Evolutionary conservation across 2,888 invertebrate genomes (phyloP).

Genomic region (Agonopterix heracliana): DNA sequence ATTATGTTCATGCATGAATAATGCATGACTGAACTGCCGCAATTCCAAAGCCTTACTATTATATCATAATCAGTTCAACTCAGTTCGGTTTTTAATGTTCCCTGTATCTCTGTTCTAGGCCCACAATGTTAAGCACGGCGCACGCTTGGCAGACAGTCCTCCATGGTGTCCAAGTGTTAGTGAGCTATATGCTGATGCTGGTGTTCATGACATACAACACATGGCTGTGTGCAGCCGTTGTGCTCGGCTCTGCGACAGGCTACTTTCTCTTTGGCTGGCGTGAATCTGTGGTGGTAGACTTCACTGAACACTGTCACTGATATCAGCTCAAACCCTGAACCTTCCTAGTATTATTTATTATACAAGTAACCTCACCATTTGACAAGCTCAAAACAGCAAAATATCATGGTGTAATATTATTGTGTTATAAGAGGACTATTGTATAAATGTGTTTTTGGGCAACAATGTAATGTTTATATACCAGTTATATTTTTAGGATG

Average conservation of each 20-base stretch:
- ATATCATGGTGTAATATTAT: constrained; percentile 54
- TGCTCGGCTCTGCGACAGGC: constrained; percentile 91
- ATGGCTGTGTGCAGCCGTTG: constrained; percentile 93
- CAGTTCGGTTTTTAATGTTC: too few species aligned
- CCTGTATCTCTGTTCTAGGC: constrained; percentile 61
- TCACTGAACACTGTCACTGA: constrained; percentile 97
- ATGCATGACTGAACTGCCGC: too few species aligned
- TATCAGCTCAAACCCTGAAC: constrained; percentile 18
- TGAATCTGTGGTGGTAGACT: constrained; percentile 93
- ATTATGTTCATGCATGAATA: too few species aligned
- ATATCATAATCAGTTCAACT: too few species aligned
- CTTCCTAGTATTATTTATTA: constrained; percentile 41
- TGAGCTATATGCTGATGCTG: constrained; percentile 96
- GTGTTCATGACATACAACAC: constrained; percentile 98
- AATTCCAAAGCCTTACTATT: too few species aligned
- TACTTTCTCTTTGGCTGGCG: constrained; percentile 98
- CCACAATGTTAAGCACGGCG: constrained; percentile 87
- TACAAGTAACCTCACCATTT: constrained; percentile 41
- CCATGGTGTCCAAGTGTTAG: constrained; percentile 91
- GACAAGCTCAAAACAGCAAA: constrained; percentile 50
- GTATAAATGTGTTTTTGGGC: constrained; percentile 44
- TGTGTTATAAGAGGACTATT: constrained; percentile 59
- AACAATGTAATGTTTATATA: constrained; percentile 55
- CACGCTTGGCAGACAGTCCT: constrained; percentile 92
- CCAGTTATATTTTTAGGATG: constrained; percentile 59